Evolutionary conservation across 2,797 vertebrate genomes (phyloP).

Genomic region (Xenops minutus): DNA sequence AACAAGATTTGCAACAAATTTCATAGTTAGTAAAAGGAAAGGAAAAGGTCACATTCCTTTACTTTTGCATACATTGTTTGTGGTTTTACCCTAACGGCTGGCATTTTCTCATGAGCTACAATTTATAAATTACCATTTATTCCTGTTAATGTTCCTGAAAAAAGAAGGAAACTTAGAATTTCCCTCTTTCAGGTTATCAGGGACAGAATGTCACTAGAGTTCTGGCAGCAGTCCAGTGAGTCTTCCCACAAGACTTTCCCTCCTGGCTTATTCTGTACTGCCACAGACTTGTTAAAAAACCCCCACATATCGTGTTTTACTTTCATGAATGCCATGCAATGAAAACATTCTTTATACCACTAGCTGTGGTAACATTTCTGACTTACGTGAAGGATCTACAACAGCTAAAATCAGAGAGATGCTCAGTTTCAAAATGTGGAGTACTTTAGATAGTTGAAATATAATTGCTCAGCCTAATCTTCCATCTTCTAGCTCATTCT

Average conservation of each 20-base stretch:
- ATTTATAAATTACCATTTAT: not conserved
- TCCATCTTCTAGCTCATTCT: not conserved
- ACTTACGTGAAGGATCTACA: not conserved
- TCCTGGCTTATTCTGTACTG: not conserved
- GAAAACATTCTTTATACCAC: not conserved
- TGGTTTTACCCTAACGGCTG: not conserved
- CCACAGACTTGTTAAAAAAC: not conserved
- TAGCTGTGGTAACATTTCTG: not conserved
- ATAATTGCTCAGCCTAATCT: not conserved
- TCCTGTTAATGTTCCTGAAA: not conserved
- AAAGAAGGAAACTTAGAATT: not conserved
- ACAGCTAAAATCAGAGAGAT: not conserved
- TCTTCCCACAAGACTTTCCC: not conserved
- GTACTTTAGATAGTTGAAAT: not conserved
- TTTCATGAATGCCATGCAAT: not conserved
- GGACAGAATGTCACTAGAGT: not conserved
- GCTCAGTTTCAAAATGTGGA: not conserved
- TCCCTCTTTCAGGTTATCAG: not conserved
- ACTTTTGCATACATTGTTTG: not conserved
- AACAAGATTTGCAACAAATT: not conserved
- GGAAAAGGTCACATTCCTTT: not conserved
- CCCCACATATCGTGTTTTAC: not conserved
- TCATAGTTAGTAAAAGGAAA: not conserved
- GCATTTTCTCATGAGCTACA: not conserved
- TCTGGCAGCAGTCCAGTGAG: not conserved